phyloP scores from a whole-genome alignment of 2,797 vertebrate genomes.

The Scomberomorus guttatus region DNA sequence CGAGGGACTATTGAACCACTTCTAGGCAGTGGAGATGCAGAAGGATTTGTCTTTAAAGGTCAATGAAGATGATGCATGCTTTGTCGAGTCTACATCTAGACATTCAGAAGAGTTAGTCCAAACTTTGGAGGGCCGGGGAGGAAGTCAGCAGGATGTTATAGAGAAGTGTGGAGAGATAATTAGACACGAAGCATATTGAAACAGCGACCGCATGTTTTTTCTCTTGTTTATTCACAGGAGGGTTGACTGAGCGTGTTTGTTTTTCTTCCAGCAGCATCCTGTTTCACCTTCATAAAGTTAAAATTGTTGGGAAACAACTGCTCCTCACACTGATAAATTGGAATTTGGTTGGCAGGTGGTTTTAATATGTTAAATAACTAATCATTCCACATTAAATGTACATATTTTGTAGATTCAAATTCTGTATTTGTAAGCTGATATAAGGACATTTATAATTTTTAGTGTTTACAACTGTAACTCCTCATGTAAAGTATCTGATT shows the following conservation, averaged over 20 bases:
- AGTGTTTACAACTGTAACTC: neutral
- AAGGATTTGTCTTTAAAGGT: constrained; percentile 72
- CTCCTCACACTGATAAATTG: neutral
- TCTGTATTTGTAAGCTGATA: too few species aligned
- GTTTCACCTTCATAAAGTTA: neutral
- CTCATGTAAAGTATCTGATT: neutral
- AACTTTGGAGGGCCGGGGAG: constrained; percentile 29
- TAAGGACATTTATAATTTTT: too few species aligned
- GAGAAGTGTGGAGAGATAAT: constrained; percentile 44
- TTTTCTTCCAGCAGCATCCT: constrained; percentile 11
- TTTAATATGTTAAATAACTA: neutral
- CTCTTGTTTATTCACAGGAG: constrained; percentile 5
- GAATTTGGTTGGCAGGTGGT: neutral
- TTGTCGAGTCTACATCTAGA: constrained; percentile 30
- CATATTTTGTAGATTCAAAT: too few species aligned
- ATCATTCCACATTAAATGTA: too few species aligned
- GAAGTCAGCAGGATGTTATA: constrained; percentile 6
- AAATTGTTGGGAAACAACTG: neutral
- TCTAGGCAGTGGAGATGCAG: constrained; percentile 31
- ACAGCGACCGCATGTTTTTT: neutral
- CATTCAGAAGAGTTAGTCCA: constrained; percentile 31
- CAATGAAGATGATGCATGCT: constrained; percentile 64
- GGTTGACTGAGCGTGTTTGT: constrained; percentile 4
- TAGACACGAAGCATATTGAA: constrained; percentile 19
- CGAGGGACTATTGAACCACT: constrained; percentile 73